Conservation (phyloP, 2,888 invertebrate genomes). For the Amphipyra tragopoginis region DNA sequence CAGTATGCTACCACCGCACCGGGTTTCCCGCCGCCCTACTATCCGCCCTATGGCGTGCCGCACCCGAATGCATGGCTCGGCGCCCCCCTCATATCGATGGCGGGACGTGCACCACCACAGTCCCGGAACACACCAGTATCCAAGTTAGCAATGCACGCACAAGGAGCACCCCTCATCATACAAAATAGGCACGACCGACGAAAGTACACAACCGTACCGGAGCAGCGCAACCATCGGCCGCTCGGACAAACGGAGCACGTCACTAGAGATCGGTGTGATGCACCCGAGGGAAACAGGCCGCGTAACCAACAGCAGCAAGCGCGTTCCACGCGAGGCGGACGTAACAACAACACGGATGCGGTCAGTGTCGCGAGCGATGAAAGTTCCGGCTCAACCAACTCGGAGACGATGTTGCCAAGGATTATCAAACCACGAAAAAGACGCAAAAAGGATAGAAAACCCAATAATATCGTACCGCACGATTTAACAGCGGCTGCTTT, state of each 20-base stretch:
- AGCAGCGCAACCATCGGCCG: constrained; percentile 82
- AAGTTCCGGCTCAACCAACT: constrained; percentile 91
- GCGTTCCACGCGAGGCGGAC: constrained; percentile 81
- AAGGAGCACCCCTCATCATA: constrained; percentile 95
- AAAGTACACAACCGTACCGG: constrained; percentile 82
- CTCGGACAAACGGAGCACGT: constrained; percentile 75
- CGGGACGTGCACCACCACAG: constrained; percentile 89
- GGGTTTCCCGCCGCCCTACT: constrained; percentile 88
- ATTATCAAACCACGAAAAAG: constrained; percentile 97
- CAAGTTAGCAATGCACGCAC: constrained; percentile 94
- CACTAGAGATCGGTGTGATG: constrained; percentile 78
- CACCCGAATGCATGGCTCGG: constrained; percentile 93
- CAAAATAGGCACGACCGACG: constrained; percentile 91
- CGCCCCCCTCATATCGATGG: constrained; percentile 95
- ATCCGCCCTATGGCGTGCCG: constrained; percentile 87
- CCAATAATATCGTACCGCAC: constrained; percentile 88
- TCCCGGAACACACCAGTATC: constrained; percentile 90
- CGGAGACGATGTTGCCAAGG: constrained; percentile 95
- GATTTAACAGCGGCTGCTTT: constrained; percentile 79
- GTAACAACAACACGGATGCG: constrained; percentile 91
- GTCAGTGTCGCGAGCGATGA: constrained; percentile 94
- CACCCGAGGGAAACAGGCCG: constrained; percentile 79
- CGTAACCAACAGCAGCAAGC: constrained; percentile 84
- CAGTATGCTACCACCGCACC: constrained; percentile 86
- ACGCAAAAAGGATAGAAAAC: constrained; percentile 96